Conservation (phyloP, 2,797 vertebrate species). For the Lemur catta region DNA sequence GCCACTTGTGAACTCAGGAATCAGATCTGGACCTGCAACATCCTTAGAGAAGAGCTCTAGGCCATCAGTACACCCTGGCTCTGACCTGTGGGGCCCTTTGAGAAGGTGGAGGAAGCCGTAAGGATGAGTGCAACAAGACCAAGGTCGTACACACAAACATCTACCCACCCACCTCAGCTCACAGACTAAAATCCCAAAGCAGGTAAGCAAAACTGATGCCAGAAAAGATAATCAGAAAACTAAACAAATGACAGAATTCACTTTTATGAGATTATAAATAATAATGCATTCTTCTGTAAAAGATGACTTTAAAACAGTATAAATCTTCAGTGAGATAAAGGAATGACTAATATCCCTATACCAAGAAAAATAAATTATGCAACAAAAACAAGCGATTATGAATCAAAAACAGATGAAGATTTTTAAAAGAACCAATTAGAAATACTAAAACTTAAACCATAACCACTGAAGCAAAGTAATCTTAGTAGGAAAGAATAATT, state of each 20-base stretch:
- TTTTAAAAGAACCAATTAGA: not conserved
- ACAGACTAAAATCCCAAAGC: slow-evolving; percentile 2
- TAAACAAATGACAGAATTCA: not conserved
- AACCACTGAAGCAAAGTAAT: slow-evolving; percentile 11
- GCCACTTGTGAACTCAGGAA: not conserved
- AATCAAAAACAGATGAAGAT: not conserved
- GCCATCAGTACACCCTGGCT: not conserved
- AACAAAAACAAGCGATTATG: slow-evolving; percentile 1
- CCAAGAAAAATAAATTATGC: not conserved
- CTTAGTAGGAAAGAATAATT: not conserved
- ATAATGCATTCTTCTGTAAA: not conserved
- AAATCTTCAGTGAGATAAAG: not conserved
- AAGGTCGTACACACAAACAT: not conserved
- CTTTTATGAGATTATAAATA: not conserved
- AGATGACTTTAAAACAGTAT: not conserved
- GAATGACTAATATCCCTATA: not conserved
- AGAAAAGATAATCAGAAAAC: not conserved
- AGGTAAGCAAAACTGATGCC: not conserved
- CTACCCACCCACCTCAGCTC: not conserved
- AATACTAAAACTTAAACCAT: slow-evolving; percentile 3
- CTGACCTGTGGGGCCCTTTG: not conserved
- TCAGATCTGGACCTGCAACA: not conserved
- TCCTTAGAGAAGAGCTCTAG: not conserved
- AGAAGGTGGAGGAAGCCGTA: not conserved
- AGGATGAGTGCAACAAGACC: not conserved